Base-by-base conservation (phyloP, 1,140 invertebrate genomes). In the Scaptomyza pallida region DNA sequence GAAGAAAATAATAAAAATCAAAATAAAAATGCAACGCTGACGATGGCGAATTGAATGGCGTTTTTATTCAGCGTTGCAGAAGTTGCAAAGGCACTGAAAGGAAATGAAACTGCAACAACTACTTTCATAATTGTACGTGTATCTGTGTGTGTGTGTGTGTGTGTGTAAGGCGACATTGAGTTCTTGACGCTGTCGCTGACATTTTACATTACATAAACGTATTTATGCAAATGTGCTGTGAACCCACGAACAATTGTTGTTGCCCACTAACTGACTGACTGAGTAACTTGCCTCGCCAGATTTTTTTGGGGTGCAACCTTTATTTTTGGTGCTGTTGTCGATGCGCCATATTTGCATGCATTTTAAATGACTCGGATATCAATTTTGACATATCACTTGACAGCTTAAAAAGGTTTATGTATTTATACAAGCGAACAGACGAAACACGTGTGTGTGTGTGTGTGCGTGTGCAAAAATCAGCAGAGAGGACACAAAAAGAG, bases 301-400 rank as follows among this genome's bases (percentile, higher is more conserved):
- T 74, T 50, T 61, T 48, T 15, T 26, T 41, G 21, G 0, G 54
- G 30, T 26, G 19, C 5, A 26, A 26, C 2, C 23, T 30, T 45
- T 45, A 12, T 5, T 26, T 26, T 23, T 37, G 41, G 41, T 44
- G 56, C 68, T 71, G 64, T 78, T 68, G 81, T 65, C 62, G 75
- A 78, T 77, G 77, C 77, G 74, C 70, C 65, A 86, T 72, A 88
- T 86, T 88, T 88, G 82, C 82, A 88, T 88, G 82, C 82, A 88
- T 88, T 88, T 88, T 78, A 88, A 88, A 88, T 88, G 82, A 88
- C 82, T 88, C 78, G 78, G 82, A 88, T 88, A 88, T 88, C 82
- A 88, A 88, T 88, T 88, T 88, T 88, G 82, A 88, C 82, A 88
- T 88, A 88, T 88, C 82, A 88, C 82, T 88, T 88, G 82, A 88